Evolutionary conservation across 2,797 vertebrate species (phyloP).

Genomic region (Tympanoctomys barrerae): DNA sequence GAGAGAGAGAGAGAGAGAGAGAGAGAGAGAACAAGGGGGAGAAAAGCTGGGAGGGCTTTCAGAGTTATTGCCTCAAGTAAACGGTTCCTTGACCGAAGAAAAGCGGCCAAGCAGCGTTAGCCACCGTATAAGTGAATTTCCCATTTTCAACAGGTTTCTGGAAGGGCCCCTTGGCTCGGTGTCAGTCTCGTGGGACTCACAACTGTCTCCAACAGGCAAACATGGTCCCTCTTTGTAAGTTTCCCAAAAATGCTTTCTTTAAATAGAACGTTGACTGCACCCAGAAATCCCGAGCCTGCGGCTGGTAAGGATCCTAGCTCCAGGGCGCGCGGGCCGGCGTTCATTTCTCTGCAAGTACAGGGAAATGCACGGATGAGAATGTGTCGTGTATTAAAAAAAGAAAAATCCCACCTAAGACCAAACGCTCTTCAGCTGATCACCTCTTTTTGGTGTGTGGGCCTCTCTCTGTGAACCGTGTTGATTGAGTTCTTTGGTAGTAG

Average conservation of each 20-base stretch:
- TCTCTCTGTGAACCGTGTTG: constrained; percentile 35
- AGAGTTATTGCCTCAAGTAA: constrained; percentile 84
- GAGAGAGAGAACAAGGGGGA: constrained; percentile 31
- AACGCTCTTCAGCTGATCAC: neutral
- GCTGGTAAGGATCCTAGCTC: neutral
- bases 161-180: constrained; percentile 6
- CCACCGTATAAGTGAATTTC: constrained; percentile 75
- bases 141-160: constrained; percentile 92
- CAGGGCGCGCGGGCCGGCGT: neutral
- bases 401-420: neutral
- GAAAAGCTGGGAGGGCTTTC: constrained; percentile 79
- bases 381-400: neutral
- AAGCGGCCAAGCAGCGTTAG: neutral
- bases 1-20: constrained; percentile 70
- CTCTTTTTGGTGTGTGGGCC: neutral
- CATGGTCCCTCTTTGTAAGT: constrained; percentile 72
- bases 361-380: neutral
- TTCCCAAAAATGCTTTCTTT: constrained; percentile 57
- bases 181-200: constrained; percentile 41
- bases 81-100: constrained; percentile 72
- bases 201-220: constrained; percentile 44
- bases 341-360: neutral
- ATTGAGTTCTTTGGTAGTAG: neutral
- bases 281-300: neutral
- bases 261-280: neutral